Percentiles rank a stretch among this genome's conserved stretches.
These are phyloP conservation scores for Abrostola tripartita DNA, from an alignment of 2,888 invertebrate species.

Conservation along the genomic window DNA sequence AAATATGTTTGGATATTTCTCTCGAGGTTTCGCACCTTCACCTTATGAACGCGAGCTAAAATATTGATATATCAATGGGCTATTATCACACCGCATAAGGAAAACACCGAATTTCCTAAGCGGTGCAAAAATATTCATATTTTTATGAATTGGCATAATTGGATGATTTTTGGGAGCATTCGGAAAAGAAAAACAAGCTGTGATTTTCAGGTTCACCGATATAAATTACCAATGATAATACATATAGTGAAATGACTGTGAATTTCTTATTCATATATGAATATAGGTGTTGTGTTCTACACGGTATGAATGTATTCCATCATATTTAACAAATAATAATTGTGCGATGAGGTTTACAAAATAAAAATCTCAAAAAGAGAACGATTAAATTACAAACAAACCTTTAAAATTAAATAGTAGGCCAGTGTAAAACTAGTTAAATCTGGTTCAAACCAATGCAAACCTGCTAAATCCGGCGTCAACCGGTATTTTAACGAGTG, in stretches of 20 bases:
- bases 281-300: too few species aligned
- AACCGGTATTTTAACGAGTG: slow-evolving; percentile 54
- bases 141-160: slow-evolving; percentile 18
- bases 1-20: slow-evolving; percentile 30
- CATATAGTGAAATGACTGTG: too few species aligned
- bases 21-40: slow-evolving; percentile 21
- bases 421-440: slow-evolving; percentile 49
- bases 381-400: slow-evolving; percentile 27
- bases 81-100: slow-evolving; percentile 12
- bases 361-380: too few species aligned
- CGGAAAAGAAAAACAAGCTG: background rate
- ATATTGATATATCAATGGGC: slow-evolving; percentile 35
- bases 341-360: too few species aligned
- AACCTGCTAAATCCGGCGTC: slow-evolving; percentile 46
- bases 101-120: slow-evolving; percentile 9
- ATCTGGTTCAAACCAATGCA: slow-evolving; percentile 39
- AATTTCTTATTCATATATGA: too few species aligned
- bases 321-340: too few species aligned
- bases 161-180: background rate
- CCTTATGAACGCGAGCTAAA: slow-evolving; percentile 22
- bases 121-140: slow-evolving; percentile 13
- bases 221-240: too few species aligned
- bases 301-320: too few species aligned
- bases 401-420: slow-evolving; percentile 34
- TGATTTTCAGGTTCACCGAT: too few species aligned